These are phyloP conservation scores for Cricetomys ansorgei DNA, from an alignment of 2,113 vertebrate species.

Conservation along the genomic window DNA sequence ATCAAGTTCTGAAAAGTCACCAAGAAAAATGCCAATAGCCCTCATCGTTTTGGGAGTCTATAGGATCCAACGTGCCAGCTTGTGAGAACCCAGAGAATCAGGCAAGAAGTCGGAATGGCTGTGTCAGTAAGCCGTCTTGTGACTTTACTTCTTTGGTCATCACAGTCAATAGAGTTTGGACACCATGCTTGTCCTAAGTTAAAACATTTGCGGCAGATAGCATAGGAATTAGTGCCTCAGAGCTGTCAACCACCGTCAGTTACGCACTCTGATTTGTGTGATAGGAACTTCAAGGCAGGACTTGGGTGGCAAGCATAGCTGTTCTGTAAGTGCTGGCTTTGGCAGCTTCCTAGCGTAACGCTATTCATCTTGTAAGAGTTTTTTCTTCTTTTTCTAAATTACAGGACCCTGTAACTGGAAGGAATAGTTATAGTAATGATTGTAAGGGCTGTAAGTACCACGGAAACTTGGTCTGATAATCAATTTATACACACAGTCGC, in stretches of 20 bases:
- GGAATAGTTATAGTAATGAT: too few species aligned
- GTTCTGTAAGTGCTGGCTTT: too few species aligned
- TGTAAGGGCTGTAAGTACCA: neutral
- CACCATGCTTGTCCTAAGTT: rapidly evolving
- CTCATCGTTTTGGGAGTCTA: too few species aligned
- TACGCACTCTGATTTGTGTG: neutral
- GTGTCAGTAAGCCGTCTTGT: neutral
- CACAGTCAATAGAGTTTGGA: neutral
- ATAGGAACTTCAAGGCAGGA: neutral
- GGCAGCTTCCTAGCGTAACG: too few species aligned
- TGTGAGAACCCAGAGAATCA: neutral
- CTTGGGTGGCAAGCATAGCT: rapidly evolving
- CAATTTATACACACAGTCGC: neutral
- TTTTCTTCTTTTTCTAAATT: neutral
- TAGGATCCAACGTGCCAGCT: too few species aligned
- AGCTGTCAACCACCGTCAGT: neutral
- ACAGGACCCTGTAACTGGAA: too few species aligned
- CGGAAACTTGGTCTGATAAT: too few species aligned
- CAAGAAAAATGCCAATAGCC: too few species aligned
- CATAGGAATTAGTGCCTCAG: neutral
- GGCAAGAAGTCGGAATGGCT: neutral
- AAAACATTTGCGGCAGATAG: too few species aligned
- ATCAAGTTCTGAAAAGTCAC: too few species aligned
- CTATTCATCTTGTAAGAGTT: neutral
- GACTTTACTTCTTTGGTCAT: neutral